Evolutionary conservation across 2,797 vertebrate species (phyloP).

Genomic region (Leuciscus waleckii): DNA sequence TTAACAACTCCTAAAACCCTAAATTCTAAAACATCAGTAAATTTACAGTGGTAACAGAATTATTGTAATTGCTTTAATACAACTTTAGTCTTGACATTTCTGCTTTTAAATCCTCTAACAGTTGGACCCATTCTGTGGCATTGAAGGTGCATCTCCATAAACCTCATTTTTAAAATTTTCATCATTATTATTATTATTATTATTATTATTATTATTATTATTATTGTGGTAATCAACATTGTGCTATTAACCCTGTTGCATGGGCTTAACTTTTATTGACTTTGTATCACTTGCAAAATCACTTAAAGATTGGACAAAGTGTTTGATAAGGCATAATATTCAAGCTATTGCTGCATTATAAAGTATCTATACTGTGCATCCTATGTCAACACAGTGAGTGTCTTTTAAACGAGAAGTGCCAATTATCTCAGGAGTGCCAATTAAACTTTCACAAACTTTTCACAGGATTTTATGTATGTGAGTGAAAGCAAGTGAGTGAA

Average conservation of each 20-base stretch:
- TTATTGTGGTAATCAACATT: not conserved
- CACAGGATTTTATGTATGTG: not conserved
- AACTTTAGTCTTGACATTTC: not conserved
- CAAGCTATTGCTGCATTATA: not conserved
- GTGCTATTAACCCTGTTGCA: not conserved
- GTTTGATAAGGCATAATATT: not conserved
- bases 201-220: not conserved
- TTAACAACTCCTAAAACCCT: not conserved
- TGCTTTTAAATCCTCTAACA: not conserved
- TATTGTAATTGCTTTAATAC: not conserved
- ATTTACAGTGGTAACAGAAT: not conserved
- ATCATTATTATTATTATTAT: not conserved
- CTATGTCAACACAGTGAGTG: not conserved
- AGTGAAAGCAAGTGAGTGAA: not conserved
- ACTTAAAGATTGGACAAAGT: not conserved
- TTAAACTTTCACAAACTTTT: not conserved
- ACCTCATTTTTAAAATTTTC: not conserved
- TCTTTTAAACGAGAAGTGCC: not conserved
- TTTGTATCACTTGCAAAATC: not conserved
- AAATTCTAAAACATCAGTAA: not conserved
- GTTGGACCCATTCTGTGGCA: not conserved
- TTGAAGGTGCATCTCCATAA: not conserved
- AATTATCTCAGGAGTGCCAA: not conserved
- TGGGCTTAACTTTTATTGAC: not conserved
- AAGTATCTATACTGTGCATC: not conserved